phyloP scores from a whole-genome alignment of 2,113 vertebrate genomes.

The Dicentrarchus labrax region DNA sequence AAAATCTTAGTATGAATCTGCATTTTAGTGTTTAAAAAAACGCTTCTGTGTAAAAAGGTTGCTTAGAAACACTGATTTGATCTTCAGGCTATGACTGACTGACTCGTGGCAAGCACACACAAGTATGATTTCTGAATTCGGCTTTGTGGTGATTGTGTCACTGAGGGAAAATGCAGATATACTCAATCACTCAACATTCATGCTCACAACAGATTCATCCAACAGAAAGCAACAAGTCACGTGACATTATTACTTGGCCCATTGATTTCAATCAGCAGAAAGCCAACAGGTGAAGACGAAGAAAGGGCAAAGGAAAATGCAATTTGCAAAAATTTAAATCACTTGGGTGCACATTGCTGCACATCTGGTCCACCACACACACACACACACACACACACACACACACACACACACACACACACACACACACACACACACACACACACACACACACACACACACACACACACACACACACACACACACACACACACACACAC shows the following conservation, averaged over 20 bases:
- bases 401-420: slow-evolving; percentile 13
- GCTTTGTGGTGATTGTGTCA: background rate
- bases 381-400: slow-evolving; percentile 10
- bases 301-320: slow-evolving; percentile 26
- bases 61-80: slow-evolving; percentile 16
- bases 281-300: background rate
- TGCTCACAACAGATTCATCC: background rate
- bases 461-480: slow-evolving; percentile 15
- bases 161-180: background rate
- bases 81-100: slow-evolving; percentile 8
- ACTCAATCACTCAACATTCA: background rate
- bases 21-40: background rate
- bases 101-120: background rate
- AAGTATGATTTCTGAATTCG: background rate
- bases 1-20: background rate
- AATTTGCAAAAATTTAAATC: slow-evolving; percentile 20
- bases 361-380: slow-evolving; percentile 10
- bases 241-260: slow-evolving; percentile 8
- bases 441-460: slow-evolving; percentile 15
- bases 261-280: slow-evolving; percentile 15
- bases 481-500: slow-evolving; percentile 6
- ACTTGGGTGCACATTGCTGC: slow-evolving; percentile 13
- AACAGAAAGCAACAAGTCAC: background rate
- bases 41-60: background rate
- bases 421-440: slow-evolving; percentile 10